A percentile compares a stretch with the other conserved stretches of the same genome.
These are phyloP conservation scores for Natator depressus DNA, from an alignment of 2,113 vertebrate species.

Conservation along the genomic window DNA sequence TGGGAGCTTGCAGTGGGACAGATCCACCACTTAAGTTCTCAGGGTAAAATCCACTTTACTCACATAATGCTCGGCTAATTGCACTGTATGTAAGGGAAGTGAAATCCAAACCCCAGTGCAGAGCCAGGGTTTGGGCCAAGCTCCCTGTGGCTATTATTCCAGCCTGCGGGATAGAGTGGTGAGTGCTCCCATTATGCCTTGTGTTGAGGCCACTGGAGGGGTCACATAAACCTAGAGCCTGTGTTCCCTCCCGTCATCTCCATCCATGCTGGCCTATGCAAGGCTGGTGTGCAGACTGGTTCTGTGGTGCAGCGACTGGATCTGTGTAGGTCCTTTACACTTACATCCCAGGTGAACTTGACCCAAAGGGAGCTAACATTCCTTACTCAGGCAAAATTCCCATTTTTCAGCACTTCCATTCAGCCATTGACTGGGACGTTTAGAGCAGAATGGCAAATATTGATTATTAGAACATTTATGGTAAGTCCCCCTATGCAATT, in stretches of 20 bases:
- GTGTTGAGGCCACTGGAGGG: neutral
- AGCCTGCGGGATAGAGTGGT: neutral
- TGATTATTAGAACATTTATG: neutral
- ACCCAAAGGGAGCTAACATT: neutral
- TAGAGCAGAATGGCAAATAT: neutral
- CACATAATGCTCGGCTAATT: neutral
- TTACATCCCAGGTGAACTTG: neutral
- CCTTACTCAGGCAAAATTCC: neutral
- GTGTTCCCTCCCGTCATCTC: rapidly evolving
- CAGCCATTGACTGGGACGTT: neutral
- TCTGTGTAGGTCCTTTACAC: neutral
- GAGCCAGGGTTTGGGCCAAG: neutral
- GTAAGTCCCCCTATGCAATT: neutral
- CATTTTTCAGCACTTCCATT: neutral
- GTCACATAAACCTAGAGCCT: neutral
- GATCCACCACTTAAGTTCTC: neutral
- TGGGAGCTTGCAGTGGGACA: neutral
- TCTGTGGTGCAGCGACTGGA: neutral
- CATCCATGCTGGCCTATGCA: neutral
- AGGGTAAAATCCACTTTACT: neutral
- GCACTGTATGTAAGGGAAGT: neutral
- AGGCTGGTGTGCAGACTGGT: neutral
- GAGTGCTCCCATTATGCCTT: rapidly evolving
- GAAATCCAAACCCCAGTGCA: neutral
- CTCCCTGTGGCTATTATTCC: neutral